phyloP scores from a whole-genome alignment of 2,888 invertebrate genomes.

The Cantharis rufa region DNA sequence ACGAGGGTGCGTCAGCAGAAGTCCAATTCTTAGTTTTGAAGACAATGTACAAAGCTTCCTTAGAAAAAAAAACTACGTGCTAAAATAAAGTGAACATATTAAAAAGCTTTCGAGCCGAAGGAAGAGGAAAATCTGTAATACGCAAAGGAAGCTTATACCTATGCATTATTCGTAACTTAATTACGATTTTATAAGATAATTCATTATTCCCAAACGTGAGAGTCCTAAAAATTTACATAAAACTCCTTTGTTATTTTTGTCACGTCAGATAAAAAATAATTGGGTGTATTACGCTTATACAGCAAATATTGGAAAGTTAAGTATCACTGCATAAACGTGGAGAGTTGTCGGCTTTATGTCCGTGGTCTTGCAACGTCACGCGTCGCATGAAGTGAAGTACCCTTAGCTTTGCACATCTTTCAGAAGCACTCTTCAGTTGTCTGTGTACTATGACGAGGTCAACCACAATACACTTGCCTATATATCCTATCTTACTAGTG shows the following conservation, averaged over 20 bases:
- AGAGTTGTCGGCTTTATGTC: constrained; percentile 45
- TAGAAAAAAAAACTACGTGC: background rate
- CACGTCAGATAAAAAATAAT: constrained; percentile 38
- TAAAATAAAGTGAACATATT: background rate
- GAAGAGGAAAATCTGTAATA: background rate
- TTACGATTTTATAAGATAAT: background rate
- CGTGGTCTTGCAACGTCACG: constrained; percentile 49
- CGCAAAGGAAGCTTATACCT: background rate
- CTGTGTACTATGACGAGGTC: constrained; percentile 43
- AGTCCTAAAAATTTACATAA: constrained; percentile 15
- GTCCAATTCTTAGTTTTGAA: background rate
- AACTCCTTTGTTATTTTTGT: constrained; percentile 4
- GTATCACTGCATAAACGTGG: constrained; percentile 30
- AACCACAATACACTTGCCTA: constrained; percentile 42
- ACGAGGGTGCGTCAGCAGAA: background rate
- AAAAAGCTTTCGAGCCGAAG: background rate
- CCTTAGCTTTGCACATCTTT: constrained; percentile 47
- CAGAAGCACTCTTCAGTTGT: constrained; percentile 44
- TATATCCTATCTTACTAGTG: constrained; percentile 23
- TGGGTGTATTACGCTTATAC: constrained; percentile 42
- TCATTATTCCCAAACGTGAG: constrained; percentile 23
- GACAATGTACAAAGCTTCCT: background rate
- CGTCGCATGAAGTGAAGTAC: constrained; percentile 46
- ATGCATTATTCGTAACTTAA: constrained; percentile 8
- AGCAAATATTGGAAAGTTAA: constrained; percentile 36